phyloP scores from a whole-genome alignment of 1,140 invertebrate species.

The Geopemphigus sp. region DNA sequence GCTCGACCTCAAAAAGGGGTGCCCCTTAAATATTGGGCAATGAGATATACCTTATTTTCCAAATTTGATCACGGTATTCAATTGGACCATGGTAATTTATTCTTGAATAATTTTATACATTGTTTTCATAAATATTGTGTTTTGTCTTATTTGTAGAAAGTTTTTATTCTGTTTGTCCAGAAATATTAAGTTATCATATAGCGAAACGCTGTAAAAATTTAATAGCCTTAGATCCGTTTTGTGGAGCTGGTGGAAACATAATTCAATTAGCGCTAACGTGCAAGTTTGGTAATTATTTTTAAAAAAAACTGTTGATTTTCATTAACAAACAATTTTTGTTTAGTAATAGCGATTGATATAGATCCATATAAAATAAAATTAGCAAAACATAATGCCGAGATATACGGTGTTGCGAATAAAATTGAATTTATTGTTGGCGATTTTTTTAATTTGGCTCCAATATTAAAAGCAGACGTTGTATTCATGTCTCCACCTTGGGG shows the following conservation, averaged over 20 bases:
- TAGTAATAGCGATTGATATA: constrained; percentile 93
- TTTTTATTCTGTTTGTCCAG: constrained; percentile 87
- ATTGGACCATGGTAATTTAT: neutral
- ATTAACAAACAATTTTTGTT: constrained; percentile 52
- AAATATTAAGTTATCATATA: constrained; percentile 87
- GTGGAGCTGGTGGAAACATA: constrained; percentile 94
- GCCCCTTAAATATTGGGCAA: constrained; percentile 11
- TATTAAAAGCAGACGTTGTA: constrained; percentile 74
- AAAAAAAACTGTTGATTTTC: neutral
- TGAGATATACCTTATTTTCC: constrained; percentile 8
- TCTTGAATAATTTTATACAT: neutral
- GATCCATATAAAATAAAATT: constrained; percentile 83
- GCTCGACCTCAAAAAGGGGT: neutral
- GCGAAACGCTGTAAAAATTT: constrained; percentile 70
- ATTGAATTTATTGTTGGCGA: constrained; percentile 94
- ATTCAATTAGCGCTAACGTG: constrained; percentile 94
- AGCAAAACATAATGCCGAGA: constrained; percentile 81
- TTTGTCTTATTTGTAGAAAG: constrained; percentile 17
- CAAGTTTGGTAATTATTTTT: constrained; percentile 65
- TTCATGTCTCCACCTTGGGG: constrained; percentile 98
- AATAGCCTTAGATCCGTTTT: constrained; percentile 90
- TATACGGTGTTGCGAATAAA: constrained; percentile 84
- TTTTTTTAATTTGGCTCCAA: constrained; percentile 72
- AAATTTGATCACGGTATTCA: neutral
- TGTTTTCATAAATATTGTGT: neutral